These are phyloP conservation scores for Bombylius discolor DNA, from an alignment of 2,888 invertebrate genomes.

Conservation along the genomic window DNA sequence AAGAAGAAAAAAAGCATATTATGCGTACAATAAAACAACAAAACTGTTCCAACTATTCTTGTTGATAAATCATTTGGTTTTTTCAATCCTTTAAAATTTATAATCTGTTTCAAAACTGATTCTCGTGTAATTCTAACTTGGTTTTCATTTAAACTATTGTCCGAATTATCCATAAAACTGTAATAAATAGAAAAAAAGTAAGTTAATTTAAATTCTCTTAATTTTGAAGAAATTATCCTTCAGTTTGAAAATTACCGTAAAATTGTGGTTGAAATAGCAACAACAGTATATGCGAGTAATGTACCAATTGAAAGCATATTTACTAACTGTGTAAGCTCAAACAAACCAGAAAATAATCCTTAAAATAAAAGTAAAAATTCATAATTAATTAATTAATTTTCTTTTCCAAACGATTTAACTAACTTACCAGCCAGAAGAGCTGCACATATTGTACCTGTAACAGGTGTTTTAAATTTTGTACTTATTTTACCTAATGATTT, in stretches of 20 bases:
- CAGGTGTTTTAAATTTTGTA: constrained; percentile 56
- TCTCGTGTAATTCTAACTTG: constrained; percentile 21
- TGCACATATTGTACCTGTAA: constrained; percentile 57
- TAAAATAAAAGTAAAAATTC: neutral
- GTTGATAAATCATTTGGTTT: constrained; percentile 25
- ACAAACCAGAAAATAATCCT: constrained; percentile 69
- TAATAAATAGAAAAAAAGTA: neutral
- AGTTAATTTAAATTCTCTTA: neutral
- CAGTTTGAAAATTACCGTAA: constrained; percentile 45
- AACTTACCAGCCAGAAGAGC: constrained; percentile 52
- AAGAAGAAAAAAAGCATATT: neutral
- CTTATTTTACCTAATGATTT: constrained; percentile 56
- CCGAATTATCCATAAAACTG: constrained; percentile 27
- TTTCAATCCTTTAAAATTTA: constrained; percentile 23
- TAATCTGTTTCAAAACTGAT: constrained; percentile 22
- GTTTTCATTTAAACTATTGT: constrained; percentile 18
- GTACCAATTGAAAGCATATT: constrained; percentile 88
- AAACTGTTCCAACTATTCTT: constrained; percentile 26
- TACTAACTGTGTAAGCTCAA: constrained; percentile 70
- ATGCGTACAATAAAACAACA: constrained; percentile 26
- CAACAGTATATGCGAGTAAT: constrained; percentile 75
- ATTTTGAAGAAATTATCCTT: too few species aligned
- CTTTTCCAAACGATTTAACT: too few species aligned
- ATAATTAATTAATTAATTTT: too few species aligned
- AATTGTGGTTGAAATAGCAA: constrained; percentile 73